Evolutionary conservation across 2,797 vertebrate genomes (phyloP).

Genomic region (Tokudaia tokunoshimensis): DNA sequence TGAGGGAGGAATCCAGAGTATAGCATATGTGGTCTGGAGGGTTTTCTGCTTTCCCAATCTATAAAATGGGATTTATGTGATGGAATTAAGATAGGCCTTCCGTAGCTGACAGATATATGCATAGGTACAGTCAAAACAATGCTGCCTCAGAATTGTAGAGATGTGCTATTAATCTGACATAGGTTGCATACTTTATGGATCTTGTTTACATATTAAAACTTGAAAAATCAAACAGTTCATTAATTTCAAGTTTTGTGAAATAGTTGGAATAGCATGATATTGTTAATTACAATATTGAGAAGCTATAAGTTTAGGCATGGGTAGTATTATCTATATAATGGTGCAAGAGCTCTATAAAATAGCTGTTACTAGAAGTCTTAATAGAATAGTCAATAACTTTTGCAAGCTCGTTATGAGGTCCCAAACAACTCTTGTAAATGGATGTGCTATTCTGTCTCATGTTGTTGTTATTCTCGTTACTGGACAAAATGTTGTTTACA

Average conservation of each 20-base stretch:
- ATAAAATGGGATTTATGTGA: not conserved
- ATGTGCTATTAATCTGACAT: not conserved
- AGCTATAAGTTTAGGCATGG: not conserved
- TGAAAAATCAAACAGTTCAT: slow-evolving; percentile 5
- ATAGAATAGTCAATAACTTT: not conserved
- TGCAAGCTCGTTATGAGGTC: not conserved
- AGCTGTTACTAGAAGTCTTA: not conserved
- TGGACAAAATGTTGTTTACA: not conserved
- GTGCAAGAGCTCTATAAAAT: not conserved
- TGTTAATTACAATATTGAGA: not conserved
- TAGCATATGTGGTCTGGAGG: not conserved
- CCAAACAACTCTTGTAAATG: not conserved
- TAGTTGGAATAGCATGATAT: not conserved
- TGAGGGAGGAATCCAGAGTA: not conserved
- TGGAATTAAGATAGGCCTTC: too few species aligned
- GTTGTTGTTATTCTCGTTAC: not conserved
- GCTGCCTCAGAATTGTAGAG: not conserved
- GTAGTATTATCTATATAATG: not conserved
- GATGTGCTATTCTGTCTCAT: not conserved
- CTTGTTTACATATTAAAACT: not conserved
- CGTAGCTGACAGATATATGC: not conserved
- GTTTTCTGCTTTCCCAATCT: not conserved
- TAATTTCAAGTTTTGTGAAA: not conserved
- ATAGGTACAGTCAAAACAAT: not conserved
- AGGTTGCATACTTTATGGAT: not conserved